These are phyloP conservation scores for Cheirogaleus major DNA, from an alignment of 2,797 vertebrate species.

Conservation along the genomic window DNA sequence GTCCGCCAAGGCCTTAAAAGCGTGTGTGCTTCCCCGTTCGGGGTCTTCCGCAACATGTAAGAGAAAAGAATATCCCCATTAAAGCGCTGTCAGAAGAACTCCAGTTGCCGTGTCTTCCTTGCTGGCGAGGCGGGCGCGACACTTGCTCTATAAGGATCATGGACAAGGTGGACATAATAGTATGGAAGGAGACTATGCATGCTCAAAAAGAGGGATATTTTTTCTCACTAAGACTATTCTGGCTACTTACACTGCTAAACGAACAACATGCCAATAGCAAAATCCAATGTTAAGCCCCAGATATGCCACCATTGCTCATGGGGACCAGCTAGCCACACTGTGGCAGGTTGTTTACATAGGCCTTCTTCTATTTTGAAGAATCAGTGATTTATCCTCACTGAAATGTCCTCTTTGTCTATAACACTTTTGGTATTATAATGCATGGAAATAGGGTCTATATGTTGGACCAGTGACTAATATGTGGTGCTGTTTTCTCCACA, in stretches of 20 bases:
- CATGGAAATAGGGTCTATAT: neutral
- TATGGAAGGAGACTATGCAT: neutral
- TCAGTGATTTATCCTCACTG: neutral
- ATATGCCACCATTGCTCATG: neutral
- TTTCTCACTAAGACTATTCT: neutral
- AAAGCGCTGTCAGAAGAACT: too few species aligned
- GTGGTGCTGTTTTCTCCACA: neutral
- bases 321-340: neutral
- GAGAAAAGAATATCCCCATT: too few species aligned
- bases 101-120: too few species aligned
- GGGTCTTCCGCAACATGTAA: too few species aligned
- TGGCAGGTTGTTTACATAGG: neutral
- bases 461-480: neutral
- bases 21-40: too few species aligned
- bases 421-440: neutral
- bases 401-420: neutral
- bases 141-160: neutral
- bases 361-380: neutral
- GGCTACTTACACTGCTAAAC: neutral
- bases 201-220: neutral
- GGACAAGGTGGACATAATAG: neutral
- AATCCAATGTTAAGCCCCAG: neutral
- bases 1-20: too few species aligned
- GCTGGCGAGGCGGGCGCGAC: too few species aligned
- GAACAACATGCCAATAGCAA: neutral